These are phyloP conservation scores for Plusia festucae DNA, from an alignment of 2,888 invertebrate species.

Conservation along the genomic window DNA sequence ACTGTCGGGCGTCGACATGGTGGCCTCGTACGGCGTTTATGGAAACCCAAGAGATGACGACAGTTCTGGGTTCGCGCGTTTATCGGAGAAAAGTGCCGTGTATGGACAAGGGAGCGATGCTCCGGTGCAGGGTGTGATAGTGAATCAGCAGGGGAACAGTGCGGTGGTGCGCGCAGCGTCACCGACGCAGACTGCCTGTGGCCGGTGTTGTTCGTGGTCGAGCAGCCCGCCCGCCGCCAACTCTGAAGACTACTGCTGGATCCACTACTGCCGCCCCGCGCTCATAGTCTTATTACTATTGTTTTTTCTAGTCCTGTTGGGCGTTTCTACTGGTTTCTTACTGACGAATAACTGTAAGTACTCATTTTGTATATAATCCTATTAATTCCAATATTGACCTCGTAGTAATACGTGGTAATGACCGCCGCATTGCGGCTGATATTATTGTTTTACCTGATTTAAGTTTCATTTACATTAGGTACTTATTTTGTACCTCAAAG, in stretches of 20 bases:
- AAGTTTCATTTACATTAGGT: background rate
- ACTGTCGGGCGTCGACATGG: constrained; percentile 86
- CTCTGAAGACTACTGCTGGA: constrained; percentile 87
- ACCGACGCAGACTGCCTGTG: constrained; percentile 70
- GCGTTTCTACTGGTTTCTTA: constrained; percentile 89
- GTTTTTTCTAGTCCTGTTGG: constrained; percentile 88
- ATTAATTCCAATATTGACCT: constrained; percentile 40
- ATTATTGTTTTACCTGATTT: constrained; percentile 9
- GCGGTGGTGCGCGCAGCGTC: constrained; percentile 79
- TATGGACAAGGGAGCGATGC: constrained; percentile 84
- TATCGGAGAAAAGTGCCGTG: constrained; percentile 80
- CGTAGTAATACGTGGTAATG: constrained; percentile 43
- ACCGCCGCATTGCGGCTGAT: constrained; percentile 45
- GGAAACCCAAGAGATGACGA: constrained; percentile 86
- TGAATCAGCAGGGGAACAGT: constrained; percentile 87
- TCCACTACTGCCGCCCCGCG: constrained; percentile 88
- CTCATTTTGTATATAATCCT: constrained; percentile 38
- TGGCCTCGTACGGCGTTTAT: constrained; percentile 88
- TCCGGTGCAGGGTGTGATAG: constrained; percentile 86
- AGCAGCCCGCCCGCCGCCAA: constrained; percentile 78
- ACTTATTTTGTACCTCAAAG: background rate
- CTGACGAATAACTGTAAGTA: constrained; percentile 90
- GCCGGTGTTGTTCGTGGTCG: constrained; percentile 80
- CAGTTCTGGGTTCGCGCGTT: constrained; percentile 83
- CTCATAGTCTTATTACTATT: constrained; percentile 86